These are phyloP conservation scores for Elegia similella DNA, from an alignment of 2,888 invertebrate species.

Conservation along the genomic window DNA sequence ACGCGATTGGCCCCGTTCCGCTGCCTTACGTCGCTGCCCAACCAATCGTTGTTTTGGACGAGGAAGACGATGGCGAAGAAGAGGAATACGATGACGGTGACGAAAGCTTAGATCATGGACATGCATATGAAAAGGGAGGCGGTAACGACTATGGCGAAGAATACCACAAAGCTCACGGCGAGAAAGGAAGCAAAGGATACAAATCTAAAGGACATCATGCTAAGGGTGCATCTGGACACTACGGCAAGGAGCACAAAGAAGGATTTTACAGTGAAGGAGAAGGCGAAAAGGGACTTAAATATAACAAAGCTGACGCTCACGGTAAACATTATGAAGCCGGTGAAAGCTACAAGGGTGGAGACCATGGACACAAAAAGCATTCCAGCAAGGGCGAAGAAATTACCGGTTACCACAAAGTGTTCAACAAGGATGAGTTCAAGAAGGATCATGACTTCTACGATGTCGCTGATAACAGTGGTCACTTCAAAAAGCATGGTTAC, in stretches of 20 bases:
- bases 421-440: conserved; percentile 89
- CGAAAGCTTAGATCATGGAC: conserved; percentile 38
- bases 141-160: conserved; percentile 73
- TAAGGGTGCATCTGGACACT: conserved; percentile 79
- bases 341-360: conserved; percentile 78
- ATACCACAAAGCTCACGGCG: conserved; percentile 75
- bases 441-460: conserved; percentile 90
- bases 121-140: conserved; percentile 59
- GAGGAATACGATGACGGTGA: conserved; percentile 45
- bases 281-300: conserved; percentile 78
- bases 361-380: conserved; percentile 81
- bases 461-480: conserved; percentile 84
- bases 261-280: conserved; percentile 77
- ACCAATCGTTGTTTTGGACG: conserved; percentile 54
- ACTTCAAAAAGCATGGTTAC: conserved; percentile 84
- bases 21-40: conserved; percentile 63
- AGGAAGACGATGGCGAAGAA: conserved; percentile 53
- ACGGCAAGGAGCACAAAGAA: conserved; percentile 76
- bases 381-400: conserved; percentile 86
- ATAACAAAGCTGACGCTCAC: conserved; percentile 78
- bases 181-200: conserved; percentile 81
- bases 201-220: conserved; percentile 75
- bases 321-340: conserved; percentile 78
- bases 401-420: conserved; percentile 87
- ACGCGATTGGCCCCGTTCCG: conserved; percentile 55